These are phyloP conservation scores for Oplegnathus fasciatus DNA, from an alignment of 2,113 vertebrate species.

Conservation along the genomic window DNA sequence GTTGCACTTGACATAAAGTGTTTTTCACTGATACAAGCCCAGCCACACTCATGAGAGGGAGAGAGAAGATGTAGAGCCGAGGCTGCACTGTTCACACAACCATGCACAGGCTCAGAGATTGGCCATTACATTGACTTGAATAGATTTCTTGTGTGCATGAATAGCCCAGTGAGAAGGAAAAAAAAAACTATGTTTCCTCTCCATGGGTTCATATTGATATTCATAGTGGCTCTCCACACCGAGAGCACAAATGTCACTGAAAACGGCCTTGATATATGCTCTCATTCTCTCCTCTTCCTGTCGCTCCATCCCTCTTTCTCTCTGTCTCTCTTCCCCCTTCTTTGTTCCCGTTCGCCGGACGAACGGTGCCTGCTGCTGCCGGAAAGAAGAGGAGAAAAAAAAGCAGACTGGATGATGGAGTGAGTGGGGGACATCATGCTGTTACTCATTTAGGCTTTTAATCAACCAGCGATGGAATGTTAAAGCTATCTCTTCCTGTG, in stretches of 20 bases:
- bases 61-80: conserved; percentile 60
- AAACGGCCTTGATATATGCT: conserved; percentile 80
- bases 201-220: conserved; percentile 82
- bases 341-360: conserved; percentile 76
- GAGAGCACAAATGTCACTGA: conserved; percentile 80
- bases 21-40: conserved; percentile 70
- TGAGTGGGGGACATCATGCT: conserved; percentile 66
- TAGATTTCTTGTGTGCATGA: conserved; percentile 81
- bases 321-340: conserved; percentile 67
- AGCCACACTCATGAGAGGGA: conserved; percentile 55
- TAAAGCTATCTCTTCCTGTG: conserved; percentile 55
- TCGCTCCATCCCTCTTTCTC: conserved; percentile 79
- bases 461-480: conserved; percentile 69
- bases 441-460: conserved; percentile 77
- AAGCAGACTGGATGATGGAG: conserved; percentile 66
- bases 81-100: conserved; percentile 70
- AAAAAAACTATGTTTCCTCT: conserved; percentile 72
- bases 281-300: conserved; percentile 81
- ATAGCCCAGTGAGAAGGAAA: conserved; percentile 70
- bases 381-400: conserved; percentile 42
- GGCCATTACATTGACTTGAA: conserved; percentile 81
- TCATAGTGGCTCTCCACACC: conserved; percentile 80
- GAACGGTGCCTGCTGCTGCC: conserved; percentile 63
- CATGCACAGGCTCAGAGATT: conserved; percentile 68
- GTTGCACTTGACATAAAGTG: conserved; percentile 80